phyloP scores from a whole-genome alignment of 2,113 vertebrate species.

The Seriola aureovittata region DNA sequence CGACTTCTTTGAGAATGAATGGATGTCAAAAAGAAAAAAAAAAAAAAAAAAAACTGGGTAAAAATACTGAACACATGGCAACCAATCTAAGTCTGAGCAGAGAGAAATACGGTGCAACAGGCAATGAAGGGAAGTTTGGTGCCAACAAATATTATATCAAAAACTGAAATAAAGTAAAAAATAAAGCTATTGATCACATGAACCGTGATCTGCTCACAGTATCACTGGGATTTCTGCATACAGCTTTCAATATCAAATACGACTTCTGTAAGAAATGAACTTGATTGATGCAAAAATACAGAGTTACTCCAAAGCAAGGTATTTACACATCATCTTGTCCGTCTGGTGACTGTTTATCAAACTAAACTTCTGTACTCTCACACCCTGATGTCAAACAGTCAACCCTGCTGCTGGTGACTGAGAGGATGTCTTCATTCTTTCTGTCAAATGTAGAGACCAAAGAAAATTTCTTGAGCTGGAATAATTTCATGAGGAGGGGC shows the following conservation, averaged over 20 bases:
- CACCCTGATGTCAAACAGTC: slow-evolving; percentile 85
- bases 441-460: slow-evolving; percentile 86
- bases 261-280: slow-evolving; percentile 89
- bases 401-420: slow-evolving; percentile 92
- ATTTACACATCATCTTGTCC: slow-evolving; percentile 87
- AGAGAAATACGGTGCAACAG: slow-evolving; percentile 39
- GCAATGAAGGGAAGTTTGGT: slow-evolving; percentile 52
- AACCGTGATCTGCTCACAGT: slow-evolving; percentile 89
- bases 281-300: slow-evolving; percentile 92
- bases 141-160: slow-evolving; percentile 80
- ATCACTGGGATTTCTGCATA: slow-evolving; percentile 89
- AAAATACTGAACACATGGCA: slow-evolving; percentile 48
- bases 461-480: slow-evolving; percentile 60
- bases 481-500: slow-evolving; percentile 84
- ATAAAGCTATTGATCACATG: slow-evolving; percentile 86
- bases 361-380: slow-evolving; percentile 81
- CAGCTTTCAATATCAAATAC: slow-evolving; percentile 88
- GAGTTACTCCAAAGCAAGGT: slow-evolving; percentile 87
- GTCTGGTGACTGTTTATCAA: slow-evolving; percentile 82
- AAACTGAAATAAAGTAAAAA: slow-evolving; percentile 82
- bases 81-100: slow-evolving; percentile 28
- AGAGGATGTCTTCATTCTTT: slow-evolving; percentile 88
- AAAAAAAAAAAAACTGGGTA: slow-evolving; percentile 2
- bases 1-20: slow-evolving; percentile 25
- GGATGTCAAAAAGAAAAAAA: slow-evolving; percentile 2